These are phyloP conservation scores for Ciconia maguari DNA, from an alignment of 2,113 vertebrate species.

Conservation along the genomic window DNA sequence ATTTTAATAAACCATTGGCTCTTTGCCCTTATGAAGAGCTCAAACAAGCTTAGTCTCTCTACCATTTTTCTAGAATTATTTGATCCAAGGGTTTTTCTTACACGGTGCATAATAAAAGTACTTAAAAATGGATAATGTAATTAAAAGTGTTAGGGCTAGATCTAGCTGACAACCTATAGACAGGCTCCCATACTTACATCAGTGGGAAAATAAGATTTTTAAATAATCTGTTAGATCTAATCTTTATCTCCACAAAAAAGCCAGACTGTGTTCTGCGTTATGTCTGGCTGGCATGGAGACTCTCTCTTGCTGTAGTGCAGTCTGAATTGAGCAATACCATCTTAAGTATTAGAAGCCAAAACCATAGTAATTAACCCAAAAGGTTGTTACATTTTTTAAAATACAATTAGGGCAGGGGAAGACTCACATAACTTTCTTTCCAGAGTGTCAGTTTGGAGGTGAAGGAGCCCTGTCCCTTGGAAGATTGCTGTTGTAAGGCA, in stretches of 20 bases:
- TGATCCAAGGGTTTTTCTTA: not conserved
- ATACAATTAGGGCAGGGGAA: not conserved
- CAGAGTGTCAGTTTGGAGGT: not conserved
- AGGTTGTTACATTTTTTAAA: not conserved
- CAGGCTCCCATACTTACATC: not conserved
- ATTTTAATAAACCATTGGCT: constrained; percentile 37
- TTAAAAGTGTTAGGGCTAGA: not conserved
- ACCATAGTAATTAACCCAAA: not conserved
- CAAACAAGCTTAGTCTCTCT: not conserved
- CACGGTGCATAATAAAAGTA: not conserved
- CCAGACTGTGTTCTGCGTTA: not conserved
- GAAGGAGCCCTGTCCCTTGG: not conserved
- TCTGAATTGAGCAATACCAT: not conserved
- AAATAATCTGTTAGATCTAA: not conserved
- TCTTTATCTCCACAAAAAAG: not conserved
- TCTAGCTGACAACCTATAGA: not conserved
- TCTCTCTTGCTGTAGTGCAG: not conserved
- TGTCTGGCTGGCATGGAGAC: not conserved
- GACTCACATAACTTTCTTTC: not conserved
- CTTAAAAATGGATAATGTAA: not conserved
- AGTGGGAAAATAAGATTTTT: not conserved
- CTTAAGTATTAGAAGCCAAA: not conserved
- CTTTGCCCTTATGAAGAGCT: not conserved
- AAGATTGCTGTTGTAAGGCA: not conserved
- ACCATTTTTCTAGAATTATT: not conserved